phyloP scores from a whole-genome alignment of 2,888 invertebrate genomes.

The Melieria omissa region DNA sequence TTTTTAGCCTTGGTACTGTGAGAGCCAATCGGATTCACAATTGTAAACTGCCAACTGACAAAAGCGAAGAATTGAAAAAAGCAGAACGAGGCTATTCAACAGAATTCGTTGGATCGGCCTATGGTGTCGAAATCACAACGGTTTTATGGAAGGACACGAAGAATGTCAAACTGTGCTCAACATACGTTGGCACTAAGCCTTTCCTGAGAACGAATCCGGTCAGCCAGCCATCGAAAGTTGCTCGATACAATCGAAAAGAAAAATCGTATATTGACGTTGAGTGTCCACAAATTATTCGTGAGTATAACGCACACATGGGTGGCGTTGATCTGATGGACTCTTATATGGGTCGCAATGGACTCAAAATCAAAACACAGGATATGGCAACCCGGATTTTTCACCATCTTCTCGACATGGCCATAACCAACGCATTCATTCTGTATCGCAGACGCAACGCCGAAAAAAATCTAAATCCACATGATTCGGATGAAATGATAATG shows the following conservation, averaged over 20 bases:
- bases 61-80: constrained; percentile 7
- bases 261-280: constrained; percentile 45
- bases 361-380: too few species aligned
- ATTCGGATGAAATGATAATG: too few species aligned
- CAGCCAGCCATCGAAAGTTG: constrained; percentile 36
- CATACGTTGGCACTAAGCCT: constrained; percentile 55
- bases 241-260: constrained; percentile 39
- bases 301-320: constrained; percentile 49
- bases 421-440: too few species aligned
- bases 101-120: constrained; percentile 39
- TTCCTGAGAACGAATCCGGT: constrained; percentile 35
- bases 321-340: constrained; percentile 53
- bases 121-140: constrained; percentile 40
- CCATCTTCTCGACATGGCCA: too few species aligned
- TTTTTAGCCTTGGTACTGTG: constrained; percentile 40
- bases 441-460: too few species aligned
- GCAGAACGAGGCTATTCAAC: constrained; percentile 5
- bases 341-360: constrained; percentile 37
- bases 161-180: constrained; percentile 56
- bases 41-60: constrained; percentile 28
- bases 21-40: constrained; percentile 39
- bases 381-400: too few species aligned
- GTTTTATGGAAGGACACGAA: constrained; percentile 60
- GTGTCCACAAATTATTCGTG: constrained; percentile 46
- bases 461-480: too few species aligned